A percentile compares a stretch with the other conserved stretches of the same genome.
Evolutionary conservation across 1,140 invertebrate genomes (phyloP).

Genomic region (Papilio machaon): DNA sequence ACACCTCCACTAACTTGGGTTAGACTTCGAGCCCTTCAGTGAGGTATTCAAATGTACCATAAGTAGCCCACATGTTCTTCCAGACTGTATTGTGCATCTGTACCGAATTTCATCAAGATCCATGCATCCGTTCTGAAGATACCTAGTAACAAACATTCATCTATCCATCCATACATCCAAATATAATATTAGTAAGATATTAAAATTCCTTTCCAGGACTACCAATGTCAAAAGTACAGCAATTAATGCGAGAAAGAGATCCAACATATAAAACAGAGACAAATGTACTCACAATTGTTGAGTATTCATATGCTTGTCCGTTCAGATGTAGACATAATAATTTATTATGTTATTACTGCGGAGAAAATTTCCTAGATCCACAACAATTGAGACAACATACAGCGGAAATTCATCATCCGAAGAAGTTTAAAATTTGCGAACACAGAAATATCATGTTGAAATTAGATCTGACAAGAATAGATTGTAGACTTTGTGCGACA

Average conservation of each 20-base stretch:
- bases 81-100: no score
- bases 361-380: constrained; percentile 59
- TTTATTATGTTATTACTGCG: constrained; percentile 72
- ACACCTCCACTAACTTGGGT: no score
- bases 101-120: no score
- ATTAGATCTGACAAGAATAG: constrained; percentile 67
- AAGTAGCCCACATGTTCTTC: no score
- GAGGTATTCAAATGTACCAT: no score
- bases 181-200: no score
- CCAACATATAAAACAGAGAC: constrained; percentile 67
- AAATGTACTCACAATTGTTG: constrained; percentile 68
- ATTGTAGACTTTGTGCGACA: constrained; percentile 61
- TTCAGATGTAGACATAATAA: constrained; percentile 76
- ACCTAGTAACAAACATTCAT: no score
- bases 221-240: constrained; percentile 67
- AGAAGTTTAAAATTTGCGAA: constrained; percentile 69
- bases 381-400: constrained; percentile 58
- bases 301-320: constrained; percentile 69
- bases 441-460: constrained; percentile 70
- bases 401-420: constrained; percentile 55
- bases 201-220: constrained; percentile 49
- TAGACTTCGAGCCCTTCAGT: no score
- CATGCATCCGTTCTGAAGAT: no score
- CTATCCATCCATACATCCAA: no score
- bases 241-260: constrained; percentile 67